Base-by-base conservation (phyloP, 2,113 vertebrate species). In the Gadus macrocephalus region DNA sequence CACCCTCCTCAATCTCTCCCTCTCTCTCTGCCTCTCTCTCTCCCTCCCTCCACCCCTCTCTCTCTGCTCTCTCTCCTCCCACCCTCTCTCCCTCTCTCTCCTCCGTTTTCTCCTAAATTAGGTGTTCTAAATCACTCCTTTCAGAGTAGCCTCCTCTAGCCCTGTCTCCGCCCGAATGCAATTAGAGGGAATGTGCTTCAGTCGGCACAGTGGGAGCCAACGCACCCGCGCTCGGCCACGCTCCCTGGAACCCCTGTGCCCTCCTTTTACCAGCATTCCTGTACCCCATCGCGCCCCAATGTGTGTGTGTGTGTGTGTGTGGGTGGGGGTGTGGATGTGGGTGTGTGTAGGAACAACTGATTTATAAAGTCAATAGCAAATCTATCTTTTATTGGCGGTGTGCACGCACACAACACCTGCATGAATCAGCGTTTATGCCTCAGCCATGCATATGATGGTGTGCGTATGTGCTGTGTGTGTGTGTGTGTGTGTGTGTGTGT, bases 151-250 rank as follows among this genome's bases (percentile, higher is more conserved):
- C 15, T 72, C 70, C 66, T 22, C 17, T 77, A 66, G 78, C 66
- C 8, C 81, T 20, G 15, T 64, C 71, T 80, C 76, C 69, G 14
- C 75, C 27, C 38, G 79, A 81, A 80, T 75, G 71, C 70, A 83
- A 83, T 88, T 86, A 82, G 65, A 77, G 72, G 35, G 82, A 85
- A 82, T 85, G 73, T 75, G 69, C 74, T 62, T 65, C 72, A 66
- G 64, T 62, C 69, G 78, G 31, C 69, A 68, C 56, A 73, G 61
- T 77, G 49, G 3, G 68, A 79, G 67, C 67, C 55, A 59, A 56
- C 66, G 60, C 53, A 31, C 65, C 55, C 62, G 64, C 64, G n/a
- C 62, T 53, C 56, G 67, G 20, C 66, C 64, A 49, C 22, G 15
- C 67, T 73, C 72, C 69, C 62, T 68, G 0, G 42, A 20, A 67